phyloP scores from a whole-genome alignment of 1,140 invertebrate genomes.

The Propsilocerus akamusi region DNA sequence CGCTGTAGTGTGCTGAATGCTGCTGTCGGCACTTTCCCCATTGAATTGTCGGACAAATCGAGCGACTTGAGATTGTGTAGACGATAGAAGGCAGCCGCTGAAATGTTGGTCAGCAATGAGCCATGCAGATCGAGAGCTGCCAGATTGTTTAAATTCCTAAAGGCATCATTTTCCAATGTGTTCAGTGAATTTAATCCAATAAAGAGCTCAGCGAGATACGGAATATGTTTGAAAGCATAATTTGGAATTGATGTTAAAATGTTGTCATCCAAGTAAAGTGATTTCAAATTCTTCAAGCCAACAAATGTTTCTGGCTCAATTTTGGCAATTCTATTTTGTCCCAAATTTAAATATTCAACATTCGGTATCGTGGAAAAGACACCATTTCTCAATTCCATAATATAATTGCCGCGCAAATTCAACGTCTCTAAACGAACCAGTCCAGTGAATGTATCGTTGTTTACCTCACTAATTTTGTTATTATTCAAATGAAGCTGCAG shows the following conservation, averaged over 20 bases:
- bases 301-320: constrained; percentile 58
- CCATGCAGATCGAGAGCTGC: constrained; percentile 55
- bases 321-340: constrained; percentile 56
- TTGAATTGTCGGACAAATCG: constrained; percentile 55
- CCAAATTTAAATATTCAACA: constrained; percentile 62
- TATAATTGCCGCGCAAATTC: constrained; percentile 55
- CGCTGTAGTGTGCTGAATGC: constrained; percentile 42
- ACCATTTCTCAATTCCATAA: constrained; percentile 48
- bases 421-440: constrained; percentile 53
- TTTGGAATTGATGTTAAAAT: constrained; percentile 50
- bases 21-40: constrained; percentile 47
- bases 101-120: constrained; percentile 50
- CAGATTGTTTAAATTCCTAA: constrained; percentile 50
- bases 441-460: constrained; percentile 53
- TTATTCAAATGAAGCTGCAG: constrained; percentile 57
- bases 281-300: constrained; percentile 47
- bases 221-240: constrained; percentile 39
- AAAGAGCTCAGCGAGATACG: constrained; percentile 57
- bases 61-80: constrained; percentile 39
- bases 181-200: constrained; percentile 58
- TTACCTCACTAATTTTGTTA: constrained; percentile 57
- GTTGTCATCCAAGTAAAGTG: constrained; percentile 64
- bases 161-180: constrained; percentile 45
- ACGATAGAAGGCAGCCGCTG: constrained; percentile 48
- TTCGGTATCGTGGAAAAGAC: constrained; percentile 49